Evolutionary conservation across 2,888 invertebrate species (phyloP).

Genomic region (Scelioninae gen. 2): DNA sequence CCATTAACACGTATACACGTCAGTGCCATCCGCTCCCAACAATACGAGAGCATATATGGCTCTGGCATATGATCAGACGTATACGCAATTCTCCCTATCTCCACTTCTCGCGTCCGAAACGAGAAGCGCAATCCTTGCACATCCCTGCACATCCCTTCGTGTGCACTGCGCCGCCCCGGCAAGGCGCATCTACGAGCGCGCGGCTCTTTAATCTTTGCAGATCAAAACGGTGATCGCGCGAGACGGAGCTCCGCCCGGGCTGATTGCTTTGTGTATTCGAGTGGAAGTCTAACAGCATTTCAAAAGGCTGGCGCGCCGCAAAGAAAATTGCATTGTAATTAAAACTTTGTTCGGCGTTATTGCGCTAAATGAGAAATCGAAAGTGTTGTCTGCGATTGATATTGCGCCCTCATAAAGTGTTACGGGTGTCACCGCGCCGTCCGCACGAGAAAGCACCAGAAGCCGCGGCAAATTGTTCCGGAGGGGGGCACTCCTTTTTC

Average conservation of each 20-base stretch:
- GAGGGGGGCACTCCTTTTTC: too few relatives aligned
- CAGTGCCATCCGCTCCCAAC: too few relatives aligned
- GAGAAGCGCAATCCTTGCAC: neutral
- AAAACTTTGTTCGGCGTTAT: constrained; percentile 65
- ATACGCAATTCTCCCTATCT: too few relatives aligned
- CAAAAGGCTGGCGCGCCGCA: constrained; percentile 69
- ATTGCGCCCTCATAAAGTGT: constrained; percentile 41
- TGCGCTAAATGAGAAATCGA: constrained; percentile 57
- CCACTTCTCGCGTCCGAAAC: too few relatives aligned
- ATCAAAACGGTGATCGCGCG: constrained; percentile 69
- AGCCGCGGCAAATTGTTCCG: constrained; percentile 18
- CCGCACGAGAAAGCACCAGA: constrained; percentile 19
- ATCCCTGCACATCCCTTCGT: constrained; percentile 44
- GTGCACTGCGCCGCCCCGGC: constrained; percentile 52
- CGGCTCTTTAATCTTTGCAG: constrained; percentile 74
- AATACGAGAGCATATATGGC: too few relatives aligned
- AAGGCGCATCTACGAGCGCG: constrained; percentile 59
- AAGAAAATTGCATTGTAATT: constrained; percentile 75
- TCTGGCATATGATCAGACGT: too few relatives aligned
- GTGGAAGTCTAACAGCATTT: constrained; percentile 73
- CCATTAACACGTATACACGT: too few relatives aligned
- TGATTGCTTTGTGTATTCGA: constrained; percentile 74
- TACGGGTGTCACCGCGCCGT: constrained; percentile 6
- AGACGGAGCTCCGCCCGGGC: constrained; percentile 61
- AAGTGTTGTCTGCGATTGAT: constrained; percentile 56